Evolutionary conservation across 1,140 invertebrate species (phyloP), one percentile per base, ranked within the genome.

Genomic region (Cylas formicarius): DNA sequence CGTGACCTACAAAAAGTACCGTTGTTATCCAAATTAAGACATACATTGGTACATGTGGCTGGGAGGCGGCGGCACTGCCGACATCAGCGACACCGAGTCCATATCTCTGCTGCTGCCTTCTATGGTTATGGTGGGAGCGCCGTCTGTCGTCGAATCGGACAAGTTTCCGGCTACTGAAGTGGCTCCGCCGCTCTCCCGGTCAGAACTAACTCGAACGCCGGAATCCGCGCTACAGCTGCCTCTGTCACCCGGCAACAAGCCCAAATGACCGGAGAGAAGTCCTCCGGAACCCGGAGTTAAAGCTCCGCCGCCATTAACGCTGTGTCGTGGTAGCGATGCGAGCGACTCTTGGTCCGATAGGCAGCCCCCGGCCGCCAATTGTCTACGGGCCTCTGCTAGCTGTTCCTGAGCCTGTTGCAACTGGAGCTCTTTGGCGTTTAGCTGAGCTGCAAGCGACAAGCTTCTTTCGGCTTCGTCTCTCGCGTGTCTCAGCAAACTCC

Each of bases 191-290:
- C 80, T 83, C 56, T 85, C 82, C 16, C 82, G 67, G 60, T 90
- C 86, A 53, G 84, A 88, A 61, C 82, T 86, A 34, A 86, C 82
- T 51, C 85, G 72, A 1, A 86, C 82, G 13, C 84, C 86, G 13
- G 84, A 87, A 64, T 90, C 87, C n/a, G 86, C 86, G 55, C 84
- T 87, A 65, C 85, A 88, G 56, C 84, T 88, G 38, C 85, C 85
- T 26, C 86, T 68, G 61, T 89, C 86, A 1, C 82, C 84, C 2
- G 81, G 72, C 33, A 68, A 68, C 56, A 60, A 74, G 50, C 63
- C 75, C 19, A 68, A 65, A 26, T 68, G 68, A 1, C 62, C 72
- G 28, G 62, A 60, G 1, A 60, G 44, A 2, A 61, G 31, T 9
- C 77, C 77, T 4, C 75, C 74, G 11, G 73, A 68, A n/a, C 72